Evolutionary conservation across 2,113 vertebrate species (phyloP), one percentile per base, ranked within the genome.

Genomic region (Columbina picui): DNA sequence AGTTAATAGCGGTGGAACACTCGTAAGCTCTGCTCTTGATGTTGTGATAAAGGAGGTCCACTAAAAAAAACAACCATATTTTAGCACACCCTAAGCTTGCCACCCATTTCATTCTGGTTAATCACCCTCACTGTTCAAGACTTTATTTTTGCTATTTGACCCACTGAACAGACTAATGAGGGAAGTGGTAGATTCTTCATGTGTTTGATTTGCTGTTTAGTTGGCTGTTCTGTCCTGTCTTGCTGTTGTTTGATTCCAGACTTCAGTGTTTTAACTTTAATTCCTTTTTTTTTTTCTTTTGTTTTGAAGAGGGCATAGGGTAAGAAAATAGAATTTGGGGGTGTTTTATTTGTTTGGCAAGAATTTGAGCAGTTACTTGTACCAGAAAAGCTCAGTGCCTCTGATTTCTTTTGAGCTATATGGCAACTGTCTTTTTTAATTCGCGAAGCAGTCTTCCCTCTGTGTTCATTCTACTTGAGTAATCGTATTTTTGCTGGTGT

Each of bases 1-100:
- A 41, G 19, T 41, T 73, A 61, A 50, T 61, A 38, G 55, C 49
- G 50, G 5, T 55, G 61, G 39, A 57, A 39, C 4, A 12, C n/a
- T 53, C 27, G 7, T 29, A 4, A 29, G 14, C 21, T 70, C 17
- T 91, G 56, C 34, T 76, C 9, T 74, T 56, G 20, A 15, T 38
- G 61, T 16, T 0, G 0, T 20, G 61, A 36, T 68, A 13, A 55
- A 81, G 9, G 41, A 23, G 14, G 9, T 61, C 36, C 41, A 22
- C 41, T 70, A 30, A 79, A 95, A 49, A 68, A 90, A 32, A 9
- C 7, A 16, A 65, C 18, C 2, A 0, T 45, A 7, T 55, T 74
- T 78, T 38, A 78, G 29, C 57, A 47, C 10, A 71, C 12, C 12
- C n/a, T 65, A 29, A 84, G 20, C 32, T 59, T 77, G 41, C 32